A percentile compares a stretch with the other conserved stretches of the same genome.
Conservation (phyloP, 2,113 vertebrate species). For the Acinonyx jubatus region DNA sequence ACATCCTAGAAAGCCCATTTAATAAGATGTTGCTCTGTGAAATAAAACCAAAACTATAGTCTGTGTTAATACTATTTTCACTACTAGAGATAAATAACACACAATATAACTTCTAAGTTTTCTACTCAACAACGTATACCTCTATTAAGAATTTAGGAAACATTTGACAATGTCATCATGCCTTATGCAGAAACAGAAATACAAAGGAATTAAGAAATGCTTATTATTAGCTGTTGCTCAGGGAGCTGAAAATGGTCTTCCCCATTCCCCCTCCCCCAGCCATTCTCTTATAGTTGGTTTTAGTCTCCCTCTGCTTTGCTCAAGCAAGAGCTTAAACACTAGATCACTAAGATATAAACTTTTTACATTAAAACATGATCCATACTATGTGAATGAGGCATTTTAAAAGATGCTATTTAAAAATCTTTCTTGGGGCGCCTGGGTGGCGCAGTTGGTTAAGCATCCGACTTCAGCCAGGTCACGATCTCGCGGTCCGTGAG, state of each 20-base stretch:
- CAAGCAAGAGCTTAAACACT: not conserved
- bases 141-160: not conserved
- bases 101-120: not conserved
- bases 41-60: not conserved
- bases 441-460: too few relatives aligned
- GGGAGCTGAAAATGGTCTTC: not conserved
- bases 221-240: not conserved
- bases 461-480: too few relatives aligned
- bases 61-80: not conserved
- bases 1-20: not conserved
- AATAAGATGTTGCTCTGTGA: not conserved
- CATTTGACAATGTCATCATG: not conserved
- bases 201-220: not conserved
- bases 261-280: not conserved
- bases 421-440: slow-evolving; percentile 11
- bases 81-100: not conserved
- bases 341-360: slow-evolving; percentile 10
- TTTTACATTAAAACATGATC: slow-evolving; percentile 31
- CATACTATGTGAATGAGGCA: slow-evolving; percentile 19
- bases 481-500: too few relatives aligned
- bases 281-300: not conserved
- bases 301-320: not conserved
- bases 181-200: slow-evolving; percentile 2
- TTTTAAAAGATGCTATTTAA: slow-evolving; percentile 48
- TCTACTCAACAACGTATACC: not conserved